phyloP scores from a whole-genome alignment of 2,113 vertebrate species.

The Sylvietta virens region DNA sequence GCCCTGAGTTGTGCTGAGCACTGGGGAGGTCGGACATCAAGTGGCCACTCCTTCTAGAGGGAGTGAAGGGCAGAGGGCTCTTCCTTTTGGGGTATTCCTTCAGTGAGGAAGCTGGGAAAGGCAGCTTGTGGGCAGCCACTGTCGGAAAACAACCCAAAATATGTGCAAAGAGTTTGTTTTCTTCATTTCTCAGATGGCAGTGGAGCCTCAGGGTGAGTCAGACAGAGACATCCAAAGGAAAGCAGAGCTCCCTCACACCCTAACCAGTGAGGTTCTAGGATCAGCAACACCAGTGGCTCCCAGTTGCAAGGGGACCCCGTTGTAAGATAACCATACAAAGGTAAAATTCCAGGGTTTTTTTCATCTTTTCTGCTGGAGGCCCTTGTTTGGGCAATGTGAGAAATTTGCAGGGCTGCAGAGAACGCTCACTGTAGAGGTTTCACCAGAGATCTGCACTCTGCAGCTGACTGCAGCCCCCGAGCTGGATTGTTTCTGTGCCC shows the following conservation, averaged over 20 bases:
- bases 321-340: background rate
- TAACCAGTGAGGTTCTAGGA: background rate
- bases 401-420: background rate
- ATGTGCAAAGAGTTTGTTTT: background rate
- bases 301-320: background rate
- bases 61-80: background rate
- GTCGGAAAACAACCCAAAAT: background rate
- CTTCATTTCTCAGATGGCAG: background rate
- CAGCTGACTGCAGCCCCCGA: rapidly evolving
- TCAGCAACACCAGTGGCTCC: background rate
- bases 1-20: background rate
- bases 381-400: background rate
- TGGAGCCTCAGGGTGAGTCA: background rate
- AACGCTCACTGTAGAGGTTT: rapidly evolving
- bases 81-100: background rate
- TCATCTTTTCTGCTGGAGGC: background rate
- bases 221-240: background rate
- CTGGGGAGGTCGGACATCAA: background rate
- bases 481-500: background rate
- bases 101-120: background rate
- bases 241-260: background rate
- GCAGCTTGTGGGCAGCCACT: background rate
- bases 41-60: rapidly evolving
- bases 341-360: background rate
- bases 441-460: background rate